Conservation (phyloP, 2,888 invertebrate genomes). For the Arge pagana region DNA sequence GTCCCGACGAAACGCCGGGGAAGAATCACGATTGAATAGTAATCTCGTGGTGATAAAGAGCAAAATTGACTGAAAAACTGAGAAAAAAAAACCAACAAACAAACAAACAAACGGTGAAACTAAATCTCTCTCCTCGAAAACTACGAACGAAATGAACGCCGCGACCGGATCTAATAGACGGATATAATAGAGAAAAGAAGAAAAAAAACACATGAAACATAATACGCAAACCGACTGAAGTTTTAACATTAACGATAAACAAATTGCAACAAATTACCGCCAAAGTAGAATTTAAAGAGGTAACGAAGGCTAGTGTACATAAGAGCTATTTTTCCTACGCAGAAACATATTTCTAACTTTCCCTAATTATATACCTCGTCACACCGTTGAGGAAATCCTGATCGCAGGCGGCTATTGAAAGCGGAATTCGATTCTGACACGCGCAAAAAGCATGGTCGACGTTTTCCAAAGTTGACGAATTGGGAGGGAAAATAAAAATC, state of each 20-base stretch:
- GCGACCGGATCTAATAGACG: no score
- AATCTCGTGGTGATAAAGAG: neutral
- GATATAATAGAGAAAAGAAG: neutral
- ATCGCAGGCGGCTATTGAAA: no score
- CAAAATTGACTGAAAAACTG: slow-evolving; percentile 2
- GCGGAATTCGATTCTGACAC: no score
- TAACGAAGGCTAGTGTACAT: slow-evolving; percentile 23
- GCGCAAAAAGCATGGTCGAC: no score
- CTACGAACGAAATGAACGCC: no score
- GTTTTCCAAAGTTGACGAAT: no score
- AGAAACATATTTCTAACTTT: slow-evolving; percentile 28
- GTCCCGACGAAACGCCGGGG: neutral
- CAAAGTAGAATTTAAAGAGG: slow-evolving; percentile 31
- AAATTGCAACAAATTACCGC: slow-evolving; percentile 28
- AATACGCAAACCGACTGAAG: slow-evolving; percentile 26
- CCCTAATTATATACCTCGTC: no score
- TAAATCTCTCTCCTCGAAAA: no score
- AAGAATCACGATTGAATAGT: neutral
- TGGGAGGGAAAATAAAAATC: no score
- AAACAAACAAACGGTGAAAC: neutral
- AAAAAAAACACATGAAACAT: slow-evolving; percentile 3
- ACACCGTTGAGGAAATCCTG: no score
- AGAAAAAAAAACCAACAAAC: slow-evolving; percentile 5
- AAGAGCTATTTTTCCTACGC: slow-evolving; percentile 50
- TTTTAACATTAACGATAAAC: slow-evolving; percentile 25